These are phyloP conservation scores for Drosophila orena DNA, from an alignment of 1,140 invertebrate species.

Conservation along the genomic window DNA sequence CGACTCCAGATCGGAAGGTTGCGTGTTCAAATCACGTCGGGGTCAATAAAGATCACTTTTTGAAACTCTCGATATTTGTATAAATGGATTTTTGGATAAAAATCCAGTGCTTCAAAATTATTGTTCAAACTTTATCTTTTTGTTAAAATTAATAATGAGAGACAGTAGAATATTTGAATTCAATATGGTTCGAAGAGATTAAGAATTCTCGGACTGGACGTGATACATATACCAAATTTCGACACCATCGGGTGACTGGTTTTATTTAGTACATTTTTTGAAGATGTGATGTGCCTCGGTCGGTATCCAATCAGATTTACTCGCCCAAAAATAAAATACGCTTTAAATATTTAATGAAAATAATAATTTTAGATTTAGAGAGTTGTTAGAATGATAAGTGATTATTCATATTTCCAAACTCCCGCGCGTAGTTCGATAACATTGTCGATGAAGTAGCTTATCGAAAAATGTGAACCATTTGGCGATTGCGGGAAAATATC, in stretches of 20 bases:
- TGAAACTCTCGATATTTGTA: not conserved
- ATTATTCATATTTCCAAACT: not conserved
- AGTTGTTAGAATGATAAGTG: not conserved
- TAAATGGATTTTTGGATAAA: no score
- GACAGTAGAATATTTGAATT: no score
- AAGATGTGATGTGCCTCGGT: no score
- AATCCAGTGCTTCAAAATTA: not conserved
- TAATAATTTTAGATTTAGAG: no score
- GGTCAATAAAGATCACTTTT: conserved; percentile 87
- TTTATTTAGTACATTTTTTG: not conserved
- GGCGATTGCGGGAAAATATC: not conserved
- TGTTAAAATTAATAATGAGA: no score
- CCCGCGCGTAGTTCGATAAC: no score
- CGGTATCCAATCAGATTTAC: no score
- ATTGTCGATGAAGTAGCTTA: not conserved
- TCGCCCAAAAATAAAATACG: no score
- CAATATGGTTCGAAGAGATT: no score
- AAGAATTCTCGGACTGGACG: no score
- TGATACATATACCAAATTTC: not conserved
- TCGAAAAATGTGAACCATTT: not conserved
- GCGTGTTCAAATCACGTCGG: conserved; percentile 99
- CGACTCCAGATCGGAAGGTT: conserved; percentile 99
- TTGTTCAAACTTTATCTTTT: not conserved
- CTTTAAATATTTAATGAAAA: no score
- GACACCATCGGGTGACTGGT: not conserved